A percentile compares a stretch with the other conserved stretches of the same genome.
Conservation (phyloP, 2,797 vertebrate genomes). For the Crotalus adamanteus region DNA sequence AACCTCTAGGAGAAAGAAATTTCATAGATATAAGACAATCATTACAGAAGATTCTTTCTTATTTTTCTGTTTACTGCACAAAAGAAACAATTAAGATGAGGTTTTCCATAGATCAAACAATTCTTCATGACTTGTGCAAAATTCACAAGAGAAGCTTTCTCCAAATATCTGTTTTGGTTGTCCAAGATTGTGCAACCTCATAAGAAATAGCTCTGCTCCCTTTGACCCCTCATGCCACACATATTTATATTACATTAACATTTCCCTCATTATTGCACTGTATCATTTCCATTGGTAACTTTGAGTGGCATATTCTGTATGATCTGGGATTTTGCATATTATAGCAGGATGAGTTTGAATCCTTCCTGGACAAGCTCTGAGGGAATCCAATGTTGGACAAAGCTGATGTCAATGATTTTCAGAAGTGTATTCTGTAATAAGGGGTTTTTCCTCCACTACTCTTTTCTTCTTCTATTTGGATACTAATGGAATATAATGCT, state of each 20-base stretch:
- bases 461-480: neutral
- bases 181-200: neutral
- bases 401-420: neutral
- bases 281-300: neutral
- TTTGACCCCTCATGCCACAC: neutral
- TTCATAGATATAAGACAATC: neutral
- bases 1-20: neutral
- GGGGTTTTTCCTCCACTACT: rapidly evolving
- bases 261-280: neutral
- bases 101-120: neutral
- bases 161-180: neutral
- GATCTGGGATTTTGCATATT: neutral
- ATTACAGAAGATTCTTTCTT: neutral
- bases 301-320: neutral
- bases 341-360: neutral
- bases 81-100: neutral
- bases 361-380: neutral
- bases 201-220: neutral
- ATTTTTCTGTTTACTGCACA: neutral
- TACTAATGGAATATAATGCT: neutral
- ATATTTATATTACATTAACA: neutral
- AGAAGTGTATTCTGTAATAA: neutral
- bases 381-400: neutral
- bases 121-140: neutral
- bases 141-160: neutral